Evolutionary conservation across 2,113 vertebrate genomes (phyloP).

Genomic region (Brachyhypopomus gauderio): DNA sequence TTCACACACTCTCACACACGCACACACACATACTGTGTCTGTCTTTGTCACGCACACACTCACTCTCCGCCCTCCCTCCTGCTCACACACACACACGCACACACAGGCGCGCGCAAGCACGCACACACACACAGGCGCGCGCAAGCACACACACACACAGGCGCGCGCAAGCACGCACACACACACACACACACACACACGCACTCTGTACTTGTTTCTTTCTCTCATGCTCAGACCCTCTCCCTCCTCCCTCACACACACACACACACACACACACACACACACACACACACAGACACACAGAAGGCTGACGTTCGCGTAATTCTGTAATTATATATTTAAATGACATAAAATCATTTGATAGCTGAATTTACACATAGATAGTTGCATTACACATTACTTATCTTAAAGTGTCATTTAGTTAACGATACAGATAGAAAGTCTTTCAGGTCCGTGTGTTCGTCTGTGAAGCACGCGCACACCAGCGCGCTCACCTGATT

Average conservation of each 20-base stretch:
- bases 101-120: background rate
- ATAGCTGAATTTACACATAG: too few species aligned
- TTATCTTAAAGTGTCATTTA: too few species aligned
- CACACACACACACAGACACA: conserved; percentile 35
- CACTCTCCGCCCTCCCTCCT: conserved; percentile 51
- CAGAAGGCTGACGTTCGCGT: conserved; percentile 8
- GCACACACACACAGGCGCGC: conserved; percentile 40
- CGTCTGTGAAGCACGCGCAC: conserved; percentile 23
- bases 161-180: too few species aligned
- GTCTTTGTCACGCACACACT: conserved; percentile 54
- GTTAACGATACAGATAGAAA: too few species aligned
- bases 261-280: conserved; percentile 55
- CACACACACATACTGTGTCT: conserved; percentile 36
- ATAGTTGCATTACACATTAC: too few species aligned
- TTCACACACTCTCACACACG: conserved; percentile 57
- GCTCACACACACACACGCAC: conserved; percentile 9
- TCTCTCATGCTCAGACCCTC: conserved; percentile 66
- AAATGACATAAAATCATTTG: too few species aligned
- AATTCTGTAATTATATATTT: too few species aligned
- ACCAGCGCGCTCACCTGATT: conserved; percentile 42
- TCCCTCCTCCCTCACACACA: conserved; percentile 43
- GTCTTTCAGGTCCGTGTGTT: too few species aligned
- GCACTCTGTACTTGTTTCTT: conserved; percentile 67
- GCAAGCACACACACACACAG: conserved; percentile 8
- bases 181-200: conserved; percentile 45